A percentile compares a stretch with the other conserved stretches of the same genome.
These are phyloP conservation scores for Tachina lurida DNA, from an alignment of 2,888 invertebrate species.

Conservation along the genomic window DNA sequence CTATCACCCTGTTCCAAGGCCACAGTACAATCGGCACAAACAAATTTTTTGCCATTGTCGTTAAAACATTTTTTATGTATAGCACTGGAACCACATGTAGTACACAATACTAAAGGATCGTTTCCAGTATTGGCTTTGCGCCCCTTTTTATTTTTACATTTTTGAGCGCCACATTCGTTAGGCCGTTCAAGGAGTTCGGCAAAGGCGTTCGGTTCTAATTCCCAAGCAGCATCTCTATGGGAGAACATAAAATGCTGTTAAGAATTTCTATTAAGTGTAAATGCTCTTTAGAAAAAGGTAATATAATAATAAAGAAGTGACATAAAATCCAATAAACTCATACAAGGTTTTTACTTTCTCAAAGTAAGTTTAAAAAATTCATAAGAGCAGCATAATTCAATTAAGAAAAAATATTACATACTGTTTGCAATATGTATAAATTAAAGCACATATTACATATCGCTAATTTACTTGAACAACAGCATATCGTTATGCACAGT, in stretches of 20 bases:
- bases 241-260: background rate
- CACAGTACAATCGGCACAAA: constrained; percentile 68
- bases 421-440: too few species aligned
- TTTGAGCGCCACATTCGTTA: constrained; percentile 85
- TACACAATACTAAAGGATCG: constrained; percentile 75
- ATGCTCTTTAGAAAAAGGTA: too few species aligned
- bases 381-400: too few species aligned
- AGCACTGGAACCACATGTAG: constrained; percentile 77
- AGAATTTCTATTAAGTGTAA: too few species aligned
- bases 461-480: too few species aligned
- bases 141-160: constrained; percentile 86
- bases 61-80: constrained; percentile 67
- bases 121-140: constrained; percentile 75
- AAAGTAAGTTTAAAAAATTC: too few species aligned
- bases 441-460: too few species aligned
- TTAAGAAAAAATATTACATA: too few species aligned
- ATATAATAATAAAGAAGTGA: too few species aligned
- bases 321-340: too few species aligned
- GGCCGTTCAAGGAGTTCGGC: constrained; percentile 87
- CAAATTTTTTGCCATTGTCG: constrained; percentile 38
- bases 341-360: too few species aligned
- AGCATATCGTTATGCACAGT: too few species aligned
- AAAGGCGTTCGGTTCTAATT: constrained; percentile 89
- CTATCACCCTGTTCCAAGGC: constrained; percentile 48
- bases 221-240: constrained; percentile 92